Conservation (phyloP, 2,888 invertebrate genomes). For the Drosophila recens region DNA sequence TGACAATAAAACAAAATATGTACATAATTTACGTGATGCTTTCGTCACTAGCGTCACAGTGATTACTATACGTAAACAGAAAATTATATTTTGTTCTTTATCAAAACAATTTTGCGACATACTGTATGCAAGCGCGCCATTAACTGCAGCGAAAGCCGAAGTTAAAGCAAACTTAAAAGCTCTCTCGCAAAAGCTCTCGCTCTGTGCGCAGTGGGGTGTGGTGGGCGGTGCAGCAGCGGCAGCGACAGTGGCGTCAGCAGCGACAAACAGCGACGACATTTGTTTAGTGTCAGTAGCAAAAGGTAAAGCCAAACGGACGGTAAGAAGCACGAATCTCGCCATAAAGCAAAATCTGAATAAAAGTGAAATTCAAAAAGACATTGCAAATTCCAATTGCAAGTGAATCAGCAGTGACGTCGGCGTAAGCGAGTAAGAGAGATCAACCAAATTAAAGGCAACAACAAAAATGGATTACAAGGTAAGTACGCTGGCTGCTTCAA, state of each 20-base stretch:
- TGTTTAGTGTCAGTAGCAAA: constrained; percentile 46
- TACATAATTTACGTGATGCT: no score
- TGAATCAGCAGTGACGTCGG: not conserved
- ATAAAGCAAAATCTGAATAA: constrained; percentile 8
- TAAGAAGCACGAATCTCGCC: constrained; percentile 15
- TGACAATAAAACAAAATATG: not conserved
- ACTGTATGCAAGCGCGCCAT: not conserved
- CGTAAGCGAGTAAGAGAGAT: constrained; percentile 4
- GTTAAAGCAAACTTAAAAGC: constrained; percentile 39
- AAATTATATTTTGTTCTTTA: no score
- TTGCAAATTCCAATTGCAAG: constrained; percentile 17
- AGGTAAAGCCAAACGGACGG: constrained; percentile 15
- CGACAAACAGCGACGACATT: constrained; percentile 13
- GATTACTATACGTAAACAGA: no score
- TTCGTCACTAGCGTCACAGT: no score
- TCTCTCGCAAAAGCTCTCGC: constrained; percentile 23
- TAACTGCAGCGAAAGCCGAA: constrained; percentile 30
- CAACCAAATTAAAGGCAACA: not conserved
- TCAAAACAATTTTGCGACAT: not conserved
- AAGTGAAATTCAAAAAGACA: constrained; percentile 1
- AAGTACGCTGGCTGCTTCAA: constrained; percentile 30
- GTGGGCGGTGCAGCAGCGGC: not conserved
- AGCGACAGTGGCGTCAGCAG: not conserved
- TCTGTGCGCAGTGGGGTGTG: not conserved
- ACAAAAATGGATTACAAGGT: constrained; percentile 72